Evolutionary conservation across 1,140 invertebrate genomes (phyloP), one percentile per base, ranked within the genome.

Genomic region (Rhyacophila brunnea): DNA sequence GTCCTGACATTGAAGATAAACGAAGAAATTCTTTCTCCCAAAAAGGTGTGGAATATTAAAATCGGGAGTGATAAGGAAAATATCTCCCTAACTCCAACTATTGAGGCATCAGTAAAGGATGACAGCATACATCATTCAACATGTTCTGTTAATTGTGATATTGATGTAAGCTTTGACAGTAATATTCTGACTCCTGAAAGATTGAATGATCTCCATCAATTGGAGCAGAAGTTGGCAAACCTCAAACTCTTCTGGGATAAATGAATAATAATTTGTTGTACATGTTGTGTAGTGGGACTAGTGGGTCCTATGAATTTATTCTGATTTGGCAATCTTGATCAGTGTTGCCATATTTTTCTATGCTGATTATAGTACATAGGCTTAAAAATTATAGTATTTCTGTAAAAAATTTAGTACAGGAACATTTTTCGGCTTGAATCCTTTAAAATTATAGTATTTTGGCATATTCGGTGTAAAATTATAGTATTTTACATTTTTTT

Each of bases 181-280:
- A 69, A 73, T 61, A 64, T 79, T 0, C 68, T 68, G n/a, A 78
- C 75, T 6, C 67, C 75, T 19, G 77, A 78, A 56, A 69, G 77
- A 60, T 64, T 79, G 11, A 72, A 68, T 32, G 77, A 79, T 63
- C 65, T 78, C 11, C 67, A 78, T 63, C 66, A 70, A 11, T 66
- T 79, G n/a, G 75, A 77, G 55, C 72, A 68, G 56, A 79, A 72
- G 67, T 57, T 79, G n/a, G 36, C 47, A 3, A 23, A 60, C 14
- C 42, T 65, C 11, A 57, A 52, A 44, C 14, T 57, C 9, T 65
- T 65, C 57, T 65, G 62, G 62, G 42, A 65, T 7, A 53, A 58
- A 35, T 51, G 32, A 49, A 9, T 28, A 5, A 28, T 9, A 28
- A 28, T 9, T 28, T 28, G 3, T 42, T 18, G n/a, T n/a, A n/a